Evolutionary conservation across 2,113 vertebrate species (phyloP).

Genomic region (Halichoeres trimaculatus): DNA sequence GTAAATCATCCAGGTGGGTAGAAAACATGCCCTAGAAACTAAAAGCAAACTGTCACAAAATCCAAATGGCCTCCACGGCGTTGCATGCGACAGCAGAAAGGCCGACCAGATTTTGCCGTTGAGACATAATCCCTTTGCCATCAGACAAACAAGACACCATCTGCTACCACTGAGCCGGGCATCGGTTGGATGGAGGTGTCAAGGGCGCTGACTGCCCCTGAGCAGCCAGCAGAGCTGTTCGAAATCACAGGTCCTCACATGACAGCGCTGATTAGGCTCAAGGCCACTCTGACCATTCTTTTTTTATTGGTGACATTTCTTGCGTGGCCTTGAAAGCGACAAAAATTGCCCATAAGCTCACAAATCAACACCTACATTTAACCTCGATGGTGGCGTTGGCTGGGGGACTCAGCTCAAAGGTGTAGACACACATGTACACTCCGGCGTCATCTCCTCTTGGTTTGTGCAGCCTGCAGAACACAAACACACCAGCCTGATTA

Average conservation of each 20-base stretch:
- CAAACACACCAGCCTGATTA: constrained; percentile 49
- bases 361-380: constrained; percentile 88
- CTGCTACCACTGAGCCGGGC: constrained; percentile 79
- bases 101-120: constrained; percentile 70
- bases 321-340: constrained; percentile 31
- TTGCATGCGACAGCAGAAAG: constrained; percentile 61
- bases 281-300: constrained; percentile 46
- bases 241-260: constrained; percentile 60
- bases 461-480: constrained; percentile 86
- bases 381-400: constrained; percentile 95
- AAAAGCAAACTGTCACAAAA: constrained; percentile 39
- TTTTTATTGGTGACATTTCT: constrained; percentile 36
- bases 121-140: constrained; percentile 77
- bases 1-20: background rate
- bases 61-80: constrained; percentile 45
- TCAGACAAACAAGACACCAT: constrained; percentile 83
- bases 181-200: constrained; percentile 71
- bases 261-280: constrained; percentile 44
- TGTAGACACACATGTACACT: constrained; percentile 94
- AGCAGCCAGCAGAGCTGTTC: constrained; percentile 44
- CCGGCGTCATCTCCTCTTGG: constrained; percentile 91
- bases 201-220: constrained; percentile 66
- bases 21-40: constrained; percentile 32
- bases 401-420: constrained; percentile 83
- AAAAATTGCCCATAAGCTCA: constrained; percentile 4